These are phyloP conservation scores for Junonia oenone DNA, from an alignment of 2,888 invertebrate species.

Conservation along the genomic window DNA sequence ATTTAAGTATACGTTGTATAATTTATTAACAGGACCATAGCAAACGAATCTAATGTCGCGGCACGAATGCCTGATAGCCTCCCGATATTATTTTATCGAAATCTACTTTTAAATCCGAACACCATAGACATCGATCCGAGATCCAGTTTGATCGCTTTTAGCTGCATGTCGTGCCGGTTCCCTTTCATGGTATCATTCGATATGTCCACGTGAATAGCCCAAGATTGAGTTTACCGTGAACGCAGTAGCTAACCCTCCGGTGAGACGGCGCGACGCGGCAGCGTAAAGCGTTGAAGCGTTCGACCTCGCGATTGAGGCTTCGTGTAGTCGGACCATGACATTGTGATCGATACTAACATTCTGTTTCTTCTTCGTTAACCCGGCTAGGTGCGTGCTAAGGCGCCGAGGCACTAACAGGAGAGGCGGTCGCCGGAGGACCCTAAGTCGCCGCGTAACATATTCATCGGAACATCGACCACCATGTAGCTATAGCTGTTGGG, in stretches of 20 bases:
- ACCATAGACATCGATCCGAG: slow-evolving; percentile 68
- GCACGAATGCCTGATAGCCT: slow-evolving; percentile 80
- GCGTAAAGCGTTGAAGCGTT: slow-evolving; percentile 52
- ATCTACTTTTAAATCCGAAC: slow-evolving; percentile 60
- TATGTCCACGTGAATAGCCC: slow-evolving; percentile 18
- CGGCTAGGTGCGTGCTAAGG: slow-evolving; percentile 90
- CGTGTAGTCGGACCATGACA: slow-evolving; percentile 73
- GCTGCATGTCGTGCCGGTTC: slow-evolving; percentile 63
- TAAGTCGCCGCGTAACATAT: slow-evolving; percentile 67
- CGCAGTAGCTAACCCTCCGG: slow-evolving; percentile 4
- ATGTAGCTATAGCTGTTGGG: slow-evolving; percentile 78
- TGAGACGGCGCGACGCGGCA: slow-evolving; percentile 35
- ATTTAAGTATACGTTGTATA: slow-evolving; percentile 64
- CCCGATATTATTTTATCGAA: slow-evolving; percentile 54
- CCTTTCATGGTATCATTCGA: slow-evolving; percentile 36
- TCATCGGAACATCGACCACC: slow-evolving; percentile 77
- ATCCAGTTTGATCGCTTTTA: slow-evolving; percentile 65
- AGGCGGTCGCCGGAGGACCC: slow-evolving; percentile 55
- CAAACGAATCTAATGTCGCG: slow-evolving; percentile 58
- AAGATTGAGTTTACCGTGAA: slow-evolving; percentile 6
- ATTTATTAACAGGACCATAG: slow-evolving; percentile 70
- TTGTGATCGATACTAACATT: slow-evolving; percentile 83
- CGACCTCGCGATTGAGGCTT: slow-evolving; percentile 58
- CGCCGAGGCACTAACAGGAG: slow-evolving; percentile 77
- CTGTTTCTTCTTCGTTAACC: slow-evolving; percentile 86